phyloP scores from a whole-genome alignment of 2,888 invertebrate species.

The Apamea monoglypha region DNA sequence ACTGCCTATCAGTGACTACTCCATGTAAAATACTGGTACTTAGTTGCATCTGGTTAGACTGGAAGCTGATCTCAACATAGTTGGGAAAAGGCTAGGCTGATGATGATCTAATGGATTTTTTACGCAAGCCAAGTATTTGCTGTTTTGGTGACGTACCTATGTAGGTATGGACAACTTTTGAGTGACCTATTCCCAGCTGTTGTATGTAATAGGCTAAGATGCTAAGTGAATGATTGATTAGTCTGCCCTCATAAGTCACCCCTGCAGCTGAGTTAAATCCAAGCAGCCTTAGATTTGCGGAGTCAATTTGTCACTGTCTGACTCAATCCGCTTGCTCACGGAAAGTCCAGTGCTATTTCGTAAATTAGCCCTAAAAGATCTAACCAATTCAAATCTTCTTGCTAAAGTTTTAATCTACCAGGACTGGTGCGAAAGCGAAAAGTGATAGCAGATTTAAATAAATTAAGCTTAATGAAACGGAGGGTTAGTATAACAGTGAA shows the following conservation, averaged over 20 bases:
- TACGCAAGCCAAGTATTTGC: background rate
- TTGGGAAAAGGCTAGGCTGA: background rate
- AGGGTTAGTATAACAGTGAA: background rate
- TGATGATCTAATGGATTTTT: background rate
- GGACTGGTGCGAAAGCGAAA: background rate
- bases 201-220: background rate
- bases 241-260: background rate
- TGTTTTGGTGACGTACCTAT: background rate
- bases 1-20: too few species aligned
- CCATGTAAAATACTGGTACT: background rate
- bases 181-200: background rate
- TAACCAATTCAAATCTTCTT: background rate
- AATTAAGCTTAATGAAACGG: background rate
- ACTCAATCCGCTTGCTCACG: slow-evolving; percentile 7
- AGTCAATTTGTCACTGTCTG: slow-evolving; percentile 31
- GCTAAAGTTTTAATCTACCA: background rate
- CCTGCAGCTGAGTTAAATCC: background rate
- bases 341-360: background rate
- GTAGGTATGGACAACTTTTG: background rate
- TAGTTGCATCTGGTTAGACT: background rate
- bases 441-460: background rate
- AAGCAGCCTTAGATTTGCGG: background rate
- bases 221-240: slow-evolving; percentile 19
- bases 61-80: background rate
- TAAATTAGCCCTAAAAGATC: background rate